Evolutionary conservation across 2,888 invertebrate species (phyloP).

Genomic region (Thymelicus acteon): DNA sequence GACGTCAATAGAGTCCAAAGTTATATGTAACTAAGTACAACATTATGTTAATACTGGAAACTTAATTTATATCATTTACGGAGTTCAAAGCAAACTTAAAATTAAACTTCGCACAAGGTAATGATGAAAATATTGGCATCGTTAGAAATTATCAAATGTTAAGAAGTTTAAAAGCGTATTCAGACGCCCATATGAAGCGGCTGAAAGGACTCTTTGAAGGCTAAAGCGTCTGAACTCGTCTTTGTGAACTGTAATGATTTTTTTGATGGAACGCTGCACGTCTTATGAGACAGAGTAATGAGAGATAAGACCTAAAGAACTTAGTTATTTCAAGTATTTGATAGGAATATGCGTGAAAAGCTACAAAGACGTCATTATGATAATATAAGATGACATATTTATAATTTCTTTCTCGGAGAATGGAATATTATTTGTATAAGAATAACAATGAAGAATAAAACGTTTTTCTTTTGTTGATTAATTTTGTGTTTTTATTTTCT

Average conservation of each 20-base stretch:
- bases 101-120: neutral
- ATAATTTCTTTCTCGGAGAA: neutral
- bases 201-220: slow-evolving; percentile 15
- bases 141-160: slow-evolving; percentile 7
- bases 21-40: too few relatives aligned
- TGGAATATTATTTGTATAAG: neutral
- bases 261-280: slow-evolving; percentile 22
- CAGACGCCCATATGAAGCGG: neutral
- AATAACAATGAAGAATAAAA: neutral
- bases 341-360: neutral
- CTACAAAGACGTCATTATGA: neutral
- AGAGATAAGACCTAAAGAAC: slow-evolving; percentile 40
- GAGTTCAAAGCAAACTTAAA: too few relatives aligned
- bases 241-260: slow-evolving; percentile 22
- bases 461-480: neutral
- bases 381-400: neutral
- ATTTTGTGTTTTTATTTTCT: neutral
- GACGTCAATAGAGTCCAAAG: too few relatives aligned
- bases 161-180: slow-evolving; percentile 4
- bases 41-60: too few relatives aligned
- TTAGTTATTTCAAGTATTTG: slow-evolving; percentile 1
- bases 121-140: neutral
- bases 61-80: too few relatives aligned
- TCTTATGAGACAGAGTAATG: slow-evolving; percentile 41
- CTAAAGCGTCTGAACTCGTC: slow-evolving; percentile 9